phyloP scores from a whole-genome alignment of 2,113 vertebrate species.

The Haemorhous mexicanus region DNA sequence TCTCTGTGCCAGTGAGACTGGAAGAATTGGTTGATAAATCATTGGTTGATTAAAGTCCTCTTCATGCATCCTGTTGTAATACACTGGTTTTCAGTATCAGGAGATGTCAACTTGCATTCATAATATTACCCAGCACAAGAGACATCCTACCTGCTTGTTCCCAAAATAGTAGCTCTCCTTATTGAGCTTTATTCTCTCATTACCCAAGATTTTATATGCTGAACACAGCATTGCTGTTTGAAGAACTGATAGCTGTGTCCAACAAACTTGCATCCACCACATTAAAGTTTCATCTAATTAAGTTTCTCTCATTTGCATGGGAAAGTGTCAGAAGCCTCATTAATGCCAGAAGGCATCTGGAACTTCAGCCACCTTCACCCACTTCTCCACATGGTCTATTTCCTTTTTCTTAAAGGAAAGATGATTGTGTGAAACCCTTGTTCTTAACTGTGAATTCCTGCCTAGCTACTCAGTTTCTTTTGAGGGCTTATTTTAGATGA shows the following conservation, averaged over 20 bases:
- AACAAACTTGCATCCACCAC: background rate
- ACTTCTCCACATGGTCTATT: background rate
- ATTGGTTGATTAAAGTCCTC: background rate
- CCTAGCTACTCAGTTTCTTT: background rate
- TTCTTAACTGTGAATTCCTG: background rate
- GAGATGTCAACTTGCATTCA: background rate
- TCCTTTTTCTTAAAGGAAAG: background rate
- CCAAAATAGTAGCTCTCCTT: background rate
- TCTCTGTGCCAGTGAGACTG: background rate
- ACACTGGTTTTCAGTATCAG: background rate
- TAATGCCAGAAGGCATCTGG: background rate
- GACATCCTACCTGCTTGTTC: background rate
- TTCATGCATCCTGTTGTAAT: background rate
- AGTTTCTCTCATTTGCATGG: background rate
- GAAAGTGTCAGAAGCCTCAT: background rate
- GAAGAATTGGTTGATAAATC: background rate
- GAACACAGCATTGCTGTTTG: background rate
- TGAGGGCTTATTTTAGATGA: background rate
- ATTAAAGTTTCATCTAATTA: background rate
- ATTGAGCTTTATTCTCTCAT: background rate
- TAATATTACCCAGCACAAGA: background rate
- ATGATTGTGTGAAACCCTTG: background rate
- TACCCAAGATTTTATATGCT: background rate
- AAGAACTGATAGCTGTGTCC: background rate
- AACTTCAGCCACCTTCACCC: background rate